Percentiles rank a stretch among this genome's conserved stretches.
Evolutionary conservation across 2,888 invertebrate genomes (phyloP).

Genomic region (Syrista parreyssii): DNA sequence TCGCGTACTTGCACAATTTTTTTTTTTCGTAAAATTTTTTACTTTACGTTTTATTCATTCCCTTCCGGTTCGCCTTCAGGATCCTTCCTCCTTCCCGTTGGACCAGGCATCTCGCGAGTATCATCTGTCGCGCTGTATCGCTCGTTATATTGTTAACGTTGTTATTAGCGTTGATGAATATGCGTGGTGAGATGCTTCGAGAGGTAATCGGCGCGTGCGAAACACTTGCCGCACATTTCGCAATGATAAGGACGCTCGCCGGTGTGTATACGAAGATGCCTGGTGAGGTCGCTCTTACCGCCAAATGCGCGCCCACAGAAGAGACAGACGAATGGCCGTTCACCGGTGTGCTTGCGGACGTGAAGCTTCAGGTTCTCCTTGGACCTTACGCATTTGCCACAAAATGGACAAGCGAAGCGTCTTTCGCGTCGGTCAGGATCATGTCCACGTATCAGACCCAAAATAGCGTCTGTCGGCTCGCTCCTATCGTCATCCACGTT

Average conservation of each 20-base stretch:
- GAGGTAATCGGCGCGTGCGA: slow-evolving; percentile 89
- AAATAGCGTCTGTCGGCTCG: slow-evolving; percentile 65
- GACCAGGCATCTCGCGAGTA: background rate
- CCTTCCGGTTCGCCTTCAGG: background rate
- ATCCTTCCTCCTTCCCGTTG: background rate
- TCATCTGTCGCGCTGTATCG: background rate
- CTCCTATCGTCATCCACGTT: slow-evolving; percentile 47
- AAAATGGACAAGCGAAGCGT: slow-evolving; percentile 88
- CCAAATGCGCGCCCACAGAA: slow-evolving; percentile 91
- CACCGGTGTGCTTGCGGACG: slow-evolving; percentile 88
- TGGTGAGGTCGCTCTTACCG: slow-evolving; percentile 87
- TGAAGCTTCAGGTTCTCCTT: slow-evolving; percentile 90
- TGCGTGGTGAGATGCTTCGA: slow-evolving; percentile 93
- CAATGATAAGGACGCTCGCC: slow-evolving; percentile 92
- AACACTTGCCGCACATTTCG: slow-evolving; percentile 92
- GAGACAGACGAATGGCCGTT: slow-evolving; percentile 89
- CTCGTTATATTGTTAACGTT: background rate
- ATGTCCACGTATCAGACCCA: slow-evolving; percentile 72
- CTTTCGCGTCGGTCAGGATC: slow-evolving; percentile 58
- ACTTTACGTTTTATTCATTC: background rate
- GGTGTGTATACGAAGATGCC: slow-evolving; percentile 88
- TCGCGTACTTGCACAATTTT: too few relatives aligned
- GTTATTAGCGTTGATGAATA: slow-evolving; percentile 72
- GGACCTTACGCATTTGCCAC: slow-evolving; percentile 89
- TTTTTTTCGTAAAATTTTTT: background rate